Percentiles rank a stretch among this genome's conserved stretches.
Evolutionary conservation across 2,797 vertebrate genomes (phyloP).

Genomic region (Lateolabrax maculatus): DNA sequence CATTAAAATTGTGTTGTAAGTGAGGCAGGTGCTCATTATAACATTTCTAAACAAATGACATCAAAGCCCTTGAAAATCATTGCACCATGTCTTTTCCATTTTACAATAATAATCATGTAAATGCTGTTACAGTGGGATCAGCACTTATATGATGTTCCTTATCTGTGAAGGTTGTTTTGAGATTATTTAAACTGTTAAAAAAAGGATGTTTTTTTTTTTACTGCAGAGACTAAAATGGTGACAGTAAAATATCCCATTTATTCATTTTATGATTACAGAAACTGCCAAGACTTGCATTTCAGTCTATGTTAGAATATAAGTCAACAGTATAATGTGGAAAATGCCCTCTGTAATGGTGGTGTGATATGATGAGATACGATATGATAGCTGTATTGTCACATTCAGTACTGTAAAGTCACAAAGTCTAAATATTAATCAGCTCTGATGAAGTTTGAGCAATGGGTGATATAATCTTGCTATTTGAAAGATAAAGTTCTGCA

Average conservation of each 20-base stretch:
- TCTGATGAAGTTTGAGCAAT: neutral
- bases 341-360: neutral
- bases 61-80: conserved; percentile 3
- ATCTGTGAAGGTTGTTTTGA: conserved; percentile 2
- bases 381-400: neutral
- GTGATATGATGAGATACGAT: neutral
- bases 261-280: neutral
- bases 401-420: neutral
- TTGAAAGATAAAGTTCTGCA: neutral
- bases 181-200: neutral
- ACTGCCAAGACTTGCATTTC: neutral
- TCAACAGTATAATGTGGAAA: neutral
- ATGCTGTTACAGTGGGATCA: neutral
- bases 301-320: neutral
- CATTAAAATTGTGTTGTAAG: neutral
- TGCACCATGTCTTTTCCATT: neutral
- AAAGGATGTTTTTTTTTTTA: neutral
- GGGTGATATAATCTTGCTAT: neutral
- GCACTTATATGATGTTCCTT: neutral
- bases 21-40: neutral
- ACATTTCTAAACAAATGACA: neutral
- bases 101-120: neutral
- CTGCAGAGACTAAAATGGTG: neutral
- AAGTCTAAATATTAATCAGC: neutral
- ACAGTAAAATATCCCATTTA: neutral